Conservation (phyloP, 2,113 vertebrate species). For the Nannospalax galili region DNA sequence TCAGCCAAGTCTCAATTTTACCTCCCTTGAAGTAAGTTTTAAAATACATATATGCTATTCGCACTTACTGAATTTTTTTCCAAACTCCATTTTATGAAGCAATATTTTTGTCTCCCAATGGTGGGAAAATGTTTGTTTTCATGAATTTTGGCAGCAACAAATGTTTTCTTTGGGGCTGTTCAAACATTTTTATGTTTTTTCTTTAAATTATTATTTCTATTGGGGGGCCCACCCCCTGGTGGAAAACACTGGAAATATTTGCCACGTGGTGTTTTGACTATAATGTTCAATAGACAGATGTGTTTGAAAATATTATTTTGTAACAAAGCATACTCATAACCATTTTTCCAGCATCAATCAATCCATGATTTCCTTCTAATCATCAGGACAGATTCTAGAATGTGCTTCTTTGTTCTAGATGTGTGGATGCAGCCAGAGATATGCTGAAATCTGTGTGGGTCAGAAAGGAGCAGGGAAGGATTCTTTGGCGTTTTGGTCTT, state of each 20-base stretch:
- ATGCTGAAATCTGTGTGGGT: not conserved
- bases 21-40: conserved; percentile 37
- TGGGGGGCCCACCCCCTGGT: conserved; percentile 79
- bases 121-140: conserved; percentile 46
- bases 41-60: conserved; percentile 30
- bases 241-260: conserved; percentile 75
- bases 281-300: conserved; percentile 51
- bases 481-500: not conserved
- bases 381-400: not conserved
- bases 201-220: conserved; percentile 53
- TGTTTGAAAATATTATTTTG: conserved; percentile 74
- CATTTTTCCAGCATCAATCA: conserved; percentile 31
- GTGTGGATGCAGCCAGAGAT: too few relatives aligned
- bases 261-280: conserved; percentile 59
- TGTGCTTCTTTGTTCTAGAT: not conserved
- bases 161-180: conserved; percentile 59
- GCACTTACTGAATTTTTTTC: not conserved
- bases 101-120: conserved; percentile 39
- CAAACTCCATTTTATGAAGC: conserved; percentile 41
- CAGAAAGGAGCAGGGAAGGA: not conserved
- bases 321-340: conserved; percentile 45
- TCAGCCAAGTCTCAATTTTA: conserved; percentile 50
- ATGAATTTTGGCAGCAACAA: conserved; percentile 58
- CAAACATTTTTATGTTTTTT: conserved; percentile 44
- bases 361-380: not conserved